Evolutionary conservation across 2,113 vertebrate genomes (phyloP).

Genomic region (Lanius collurio): DNA sequence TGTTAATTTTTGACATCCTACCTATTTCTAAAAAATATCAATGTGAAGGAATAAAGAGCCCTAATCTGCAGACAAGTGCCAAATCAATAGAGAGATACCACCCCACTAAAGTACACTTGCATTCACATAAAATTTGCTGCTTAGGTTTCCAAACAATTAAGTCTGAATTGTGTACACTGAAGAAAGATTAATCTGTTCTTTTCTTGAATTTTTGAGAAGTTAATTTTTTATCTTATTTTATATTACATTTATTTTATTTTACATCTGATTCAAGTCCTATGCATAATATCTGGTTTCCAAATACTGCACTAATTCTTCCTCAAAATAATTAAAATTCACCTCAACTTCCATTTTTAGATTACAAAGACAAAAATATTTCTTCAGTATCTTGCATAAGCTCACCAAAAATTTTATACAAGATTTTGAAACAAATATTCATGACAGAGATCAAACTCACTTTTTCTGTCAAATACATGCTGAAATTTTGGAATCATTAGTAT

Average conservation of each 20-base stretch:
- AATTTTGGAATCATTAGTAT: neutral
- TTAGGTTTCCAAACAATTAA: neutral
- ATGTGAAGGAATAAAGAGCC: neutral
- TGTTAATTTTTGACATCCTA: neutral
- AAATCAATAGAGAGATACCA: neutral
- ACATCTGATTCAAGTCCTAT: neutral
- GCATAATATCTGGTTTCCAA: neutral
- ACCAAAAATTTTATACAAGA: neutral
- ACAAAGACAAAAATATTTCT: neutral
- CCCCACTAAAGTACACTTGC: too few relatives aligned
- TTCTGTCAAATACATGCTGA: neutral
- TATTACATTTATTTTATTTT: neutral
- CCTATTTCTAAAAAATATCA: neutral
- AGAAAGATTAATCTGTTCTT: neutral
- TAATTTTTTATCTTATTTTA: neutral
- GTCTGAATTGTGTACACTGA: neutral
- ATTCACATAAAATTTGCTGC: neutral
- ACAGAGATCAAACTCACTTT: neutral
- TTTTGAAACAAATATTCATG: neutral
- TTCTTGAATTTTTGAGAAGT: neutral
- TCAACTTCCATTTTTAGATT: neutral
- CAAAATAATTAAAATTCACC: neutral
- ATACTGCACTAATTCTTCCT: neutral
- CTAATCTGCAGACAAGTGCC: neutral
- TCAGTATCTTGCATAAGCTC: neutral